Conservation (phyloP, 2,888 invertebrate genomes). For the Auanema sp. region DNA sequence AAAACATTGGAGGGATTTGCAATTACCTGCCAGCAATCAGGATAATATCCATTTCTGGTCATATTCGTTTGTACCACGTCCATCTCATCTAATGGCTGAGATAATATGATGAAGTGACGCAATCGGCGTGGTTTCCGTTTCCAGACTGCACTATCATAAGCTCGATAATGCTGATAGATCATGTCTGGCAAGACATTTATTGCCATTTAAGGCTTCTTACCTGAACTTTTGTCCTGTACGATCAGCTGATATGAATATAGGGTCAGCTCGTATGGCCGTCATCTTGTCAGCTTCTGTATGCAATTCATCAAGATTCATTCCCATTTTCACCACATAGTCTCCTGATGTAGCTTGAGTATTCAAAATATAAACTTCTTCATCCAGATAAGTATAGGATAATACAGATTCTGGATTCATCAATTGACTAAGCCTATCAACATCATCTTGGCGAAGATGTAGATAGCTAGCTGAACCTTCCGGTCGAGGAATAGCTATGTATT, state of each 20-base stretch:
- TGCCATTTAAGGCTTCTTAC: conserved; percentile 10
- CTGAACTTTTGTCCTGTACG: conserved; percentile 9
- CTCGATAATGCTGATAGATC: not conserved
- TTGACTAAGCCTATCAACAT: not conserved
- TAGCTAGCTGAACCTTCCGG: conserved; percentile 3
- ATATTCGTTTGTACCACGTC: conserved; percentile 26
- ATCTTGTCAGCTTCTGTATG: conserved; percentile 16
- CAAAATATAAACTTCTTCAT: not conserved
- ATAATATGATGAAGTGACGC: conserved; percentile 38
- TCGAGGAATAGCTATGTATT: conserved; percentile 10
- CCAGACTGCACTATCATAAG: conserved; percentile 41
- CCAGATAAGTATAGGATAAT: conserved; percentile 18
- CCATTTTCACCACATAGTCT: conserved; percentile 23
- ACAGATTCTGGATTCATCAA: conserved; percentile 18
- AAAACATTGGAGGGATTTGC: conserved; percentile 1
- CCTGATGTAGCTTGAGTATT: not conserved
- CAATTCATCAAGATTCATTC: conserved; percentile 18
- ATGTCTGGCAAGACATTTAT: too few species aligned
- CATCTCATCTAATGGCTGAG: conserved; percentile 35
- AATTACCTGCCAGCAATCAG: conserved; percentile 39
- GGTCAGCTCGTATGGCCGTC: conserved; percentile 12
- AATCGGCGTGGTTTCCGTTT: conserved; percentile 31
- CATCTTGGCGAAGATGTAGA: conserved; percentile 7
- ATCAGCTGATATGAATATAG: conserved; percentile 18
- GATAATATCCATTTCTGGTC: conserved; percentile 39